These are phyloP conservation scores for Parus major DNA, from an alignment of 2,113 vertebrate species.

Conservation along the genomic window DNA sequence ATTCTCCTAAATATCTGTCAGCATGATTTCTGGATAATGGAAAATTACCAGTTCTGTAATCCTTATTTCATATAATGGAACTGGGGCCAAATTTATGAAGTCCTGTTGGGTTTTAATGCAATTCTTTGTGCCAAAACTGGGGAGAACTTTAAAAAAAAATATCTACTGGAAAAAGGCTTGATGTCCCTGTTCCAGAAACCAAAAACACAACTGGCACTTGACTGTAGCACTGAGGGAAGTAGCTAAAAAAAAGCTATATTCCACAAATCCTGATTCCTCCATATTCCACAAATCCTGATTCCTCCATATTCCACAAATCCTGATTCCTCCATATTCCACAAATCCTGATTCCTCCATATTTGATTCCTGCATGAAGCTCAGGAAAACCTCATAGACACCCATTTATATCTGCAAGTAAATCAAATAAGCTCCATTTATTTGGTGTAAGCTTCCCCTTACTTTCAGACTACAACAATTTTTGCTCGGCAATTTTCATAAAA, in stretches of 20 bases:
- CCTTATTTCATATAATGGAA: background rate
- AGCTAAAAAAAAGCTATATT: background rate
- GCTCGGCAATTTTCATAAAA: background rate
- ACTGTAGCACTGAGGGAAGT: background rate
- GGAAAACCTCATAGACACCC: background rate
- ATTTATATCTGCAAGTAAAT: background rate
- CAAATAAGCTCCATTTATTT: background rate
- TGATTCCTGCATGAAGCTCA: background rate
- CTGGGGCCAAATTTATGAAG: background rate
- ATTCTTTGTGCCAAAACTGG: background rate
- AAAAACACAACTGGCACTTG: background rate
- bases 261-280: background rate
- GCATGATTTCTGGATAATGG: constrained; percentile 25
- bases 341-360: background rate
- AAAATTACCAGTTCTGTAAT: background rate
- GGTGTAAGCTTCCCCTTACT: background rate
- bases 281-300: background rate
- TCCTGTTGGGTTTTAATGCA: background rate
- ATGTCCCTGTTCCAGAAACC: background rate
- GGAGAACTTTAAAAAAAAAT: background rate
- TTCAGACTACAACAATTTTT: background rate
- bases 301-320: background rate
- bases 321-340: background rate
- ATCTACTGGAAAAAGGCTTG: background rate
- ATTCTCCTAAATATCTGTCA: constrained; percentile 16